Evolutionary conservation across 1,140 invertebrate genomes (phyloP).

Genomic region (Rhagoletis zephyria): DNA sequence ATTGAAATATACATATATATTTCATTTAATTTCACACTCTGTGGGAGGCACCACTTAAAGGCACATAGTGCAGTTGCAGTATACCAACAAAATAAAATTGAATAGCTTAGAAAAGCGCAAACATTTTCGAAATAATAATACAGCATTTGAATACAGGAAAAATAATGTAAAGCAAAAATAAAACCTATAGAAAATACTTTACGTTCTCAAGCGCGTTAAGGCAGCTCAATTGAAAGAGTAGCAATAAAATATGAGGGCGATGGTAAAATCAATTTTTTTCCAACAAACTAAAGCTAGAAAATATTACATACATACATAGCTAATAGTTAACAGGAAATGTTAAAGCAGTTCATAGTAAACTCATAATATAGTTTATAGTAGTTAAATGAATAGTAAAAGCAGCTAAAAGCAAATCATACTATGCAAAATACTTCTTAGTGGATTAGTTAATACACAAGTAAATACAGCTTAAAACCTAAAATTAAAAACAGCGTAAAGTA

Average conservation of each 20-base stretch:
- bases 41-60: too few species aligned
- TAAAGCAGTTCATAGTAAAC: too few species aligned
- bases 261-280: neutral
- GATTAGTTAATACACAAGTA: conserved; percentile 32
- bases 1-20: too few species aligned
- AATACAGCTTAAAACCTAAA: neutral
- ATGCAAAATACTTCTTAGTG: conserved; percentile 5
- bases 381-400: neutral
- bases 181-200: conserved; percentile 15
- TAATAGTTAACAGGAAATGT: too few species aligned
- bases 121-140: conserved; percentile 36
- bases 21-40: too few species aligned
- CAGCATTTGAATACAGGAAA: neutral
- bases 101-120: neutral
- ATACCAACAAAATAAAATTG: neutral
- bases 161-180: neutral
- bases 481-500: neutral
- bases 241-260: neutral
- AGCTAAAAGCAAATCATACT: conserved; percentile 32
- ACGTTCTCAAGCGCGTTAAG: neutral
- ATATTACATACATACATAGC: too few species aligned
- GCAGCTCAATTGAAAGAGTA: neutral
- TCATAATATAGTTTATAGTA: neutral
- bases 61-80: too few species aligned
- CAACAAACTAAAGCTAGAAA: too few species aligned